A percentile compares a stretch with the other conserved stretches of the same genome.
phyloP scores from a whole-genome alignment of 2,113 vertebrate species.

The Phrynocephalus versicolor region DNA sequence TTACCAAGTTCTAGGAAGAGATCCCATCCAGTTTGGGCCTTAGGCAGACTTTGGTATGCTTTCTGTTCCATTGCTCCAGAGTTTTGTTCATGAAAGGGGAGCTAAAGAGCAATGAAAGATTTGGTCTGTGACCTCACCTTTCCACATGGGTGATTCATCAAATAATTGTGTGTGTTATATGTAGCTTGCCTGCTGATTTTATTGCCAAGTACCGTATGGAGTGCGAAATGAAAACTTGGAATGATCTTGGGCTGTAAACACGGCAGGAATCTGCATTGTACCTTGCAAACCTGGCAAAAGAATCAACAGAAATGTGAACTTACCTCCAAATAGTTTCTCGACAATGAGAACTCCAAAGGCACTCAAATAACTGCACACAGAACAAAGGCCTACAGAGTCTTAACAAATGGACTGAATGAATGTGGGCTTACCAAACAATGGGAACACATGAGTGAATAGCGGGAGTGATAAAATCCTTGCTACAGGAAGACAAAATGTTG shows the following conservation, averaged over 20 bases:
- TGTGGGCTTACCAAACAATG: not conserved
- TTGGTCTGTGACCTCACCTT: conserved; percentile 10
- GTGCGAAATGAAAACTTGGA: not conserved
- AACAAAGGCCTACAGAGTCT: not conserved
- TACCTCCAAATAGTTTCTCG: not conserved
- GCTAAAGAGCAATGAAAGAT: conserved; percentile 12
- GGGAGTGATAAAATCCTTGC: not conserved
- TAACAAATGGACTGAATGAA: not conserved
- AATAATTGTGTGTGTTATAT: not conserved
- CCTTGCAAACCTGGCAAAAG: not conserved
- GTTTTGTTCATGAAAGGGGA: conserved; percentile 1
- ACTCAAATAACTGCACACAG: not conserved
- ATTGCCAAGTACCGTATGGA: not conserved
- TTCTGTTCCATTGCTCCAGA: conserved; percentile 5
- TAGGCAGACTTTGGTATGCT: not conserved
- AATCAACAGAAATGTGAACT: not conserved
- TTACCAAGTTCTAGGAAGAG: not conserved
- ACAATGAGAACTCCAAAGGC: not conserved
- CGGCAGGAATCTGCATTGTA: not conserved
- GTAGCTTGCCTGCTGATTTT: conserved; percentile 14
- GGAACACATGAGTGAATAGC: not conserved
- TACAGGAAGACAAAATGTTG: not conserved
- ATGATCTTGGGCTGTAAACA: conserved; percentile 25
- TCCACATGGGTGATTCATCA: conserved; percentile 5
- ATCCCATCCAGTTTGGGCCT: not conserved